Conservation (phyloP, 2,888 invertebrate genomes). For the Carterocephalus palaemon region DNA sequence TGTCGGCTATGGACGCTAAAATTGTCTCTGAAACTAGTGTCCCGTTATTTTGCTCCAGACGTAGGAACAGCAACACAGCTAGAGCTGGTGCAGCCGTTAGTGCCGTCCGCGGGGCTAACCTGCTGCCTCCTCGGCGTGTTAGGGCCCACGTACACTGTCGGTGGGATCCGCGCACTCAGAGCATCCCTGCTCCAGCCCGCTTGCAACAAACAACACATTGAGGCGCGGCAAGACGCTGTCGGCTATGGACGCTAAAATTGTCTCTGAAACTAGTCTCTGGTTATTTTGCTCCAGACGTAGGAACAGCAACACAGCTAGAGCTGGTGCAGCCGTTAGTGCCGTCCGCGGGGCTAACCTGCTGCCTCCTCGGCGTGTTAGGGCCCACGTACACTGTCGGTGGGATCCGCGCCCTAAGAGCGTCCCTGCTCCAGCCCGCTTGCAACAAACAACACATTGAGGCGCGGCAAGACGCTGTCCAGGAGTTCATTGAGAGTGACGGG, state of each 20-base stretch:
- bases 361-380: slow-evolving; percentile 65
- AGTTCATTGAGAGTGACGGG: slow-evolving; percentile 83
- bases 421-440: slow-evolving; percentile 88
- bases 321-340: slow-evolving; percentile 79
- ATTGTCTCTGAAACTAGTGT: too few relatives aligned
- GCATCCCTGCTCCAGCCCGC: slow-evolving; percentile 90
- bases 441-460: slow-evolving; percentile 81
- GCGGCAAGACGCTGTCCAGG: slow-evolving; percentile 86
- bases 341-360: slow-evolving; percentile 65
- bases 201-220: slow-evolving; percentile 82
- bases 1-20: too few relatives aligned
- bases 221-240: slow-evolving; percentile 85
- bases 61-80: slow-evolving; percentile 87
- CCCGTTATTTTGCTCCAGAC: too few relatives aligned
- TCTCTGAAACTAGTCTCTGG: too few relatives aligned
- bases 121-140: slow-evolving; percentile 67
- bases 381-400: slow-evolving; percentile 81
- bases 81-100: slow-evolving; percentile 82
- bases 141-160: slow-evolving; percentile 69
- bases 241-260: too few relatives aligned
- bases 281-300: slow-evolving; percentile 82
- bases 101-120: slow-evolving; percentile 62
- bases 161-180: slow-evolving; percentile 88
- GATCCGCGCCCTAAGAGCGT: slow-evolving; percentile 86
- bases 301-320: slow-evolving; percentile 88